Evolutionary conservation across 2,113 vertebrate genomes (phyloP), one percentile per base, ranked within the genome.

Genomic region (Lasiurus cinereus): DNA sequence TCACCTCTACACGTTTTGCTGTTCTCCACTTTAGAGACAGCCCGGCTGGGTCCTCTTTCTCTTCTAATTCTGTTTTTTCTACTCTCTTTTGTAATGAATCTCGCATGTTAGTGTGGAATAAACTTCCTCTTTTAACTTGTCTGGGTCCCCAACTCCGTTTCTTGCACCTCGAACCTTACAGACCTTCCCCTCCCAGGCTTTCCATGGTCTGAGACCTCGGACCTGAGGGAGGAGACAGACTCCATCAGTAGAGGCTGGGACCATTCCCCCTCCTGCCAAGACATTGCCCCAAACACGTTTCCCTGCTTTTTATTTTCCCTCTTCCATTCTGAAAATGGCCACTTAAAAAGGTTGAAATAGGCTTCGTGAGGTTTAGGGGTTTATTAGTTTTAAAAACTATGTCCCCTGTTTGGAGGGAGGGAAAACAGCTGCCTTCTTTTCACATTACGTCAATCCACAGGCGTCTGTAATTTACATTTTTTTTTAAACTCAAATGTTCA

Each of bases 401-500:
- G 83, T 73, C 18, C 80, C 80, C 72, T 96, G 89, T 97, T 94
- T 88, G n/a, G 85, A 97, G 84, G 94, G 92, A 96, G 97, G 86
- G 52, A 50, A 96, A 98, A 95, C 92, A 92, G 97, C 96, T 85
- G 90, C 97, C 98, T 97, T 97, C 90, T 97, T 97, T 97, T 97
- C 94, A 83, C 95, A 92, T 97, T 96, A 97, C 95, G 94, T 97
- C 96, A 97, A 97, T 96, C 95, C 95, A 97, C 84, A 90, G 95
- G 94, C 96, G 94, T 98, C 97, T 97, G 95, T 97, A 97, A 98
- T 98, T 98, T 97, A 96, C 94, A 94, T 97, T 97, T 95, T 92
- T 95, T 92, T 95, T 83, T 76, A 2, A 96, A 84, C 48, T 96
- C 88, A 96, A 97, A 96, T 93, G 96, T 95, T 97, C 90, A 97